A percentile compares a stretch with the other conserved stretches of the same genome.
These are phyloP conservation scores for Papilio helenus DNA, from an alignment of 1,140 invertebrate genomes.

Conservation along the genomic window DNA sequence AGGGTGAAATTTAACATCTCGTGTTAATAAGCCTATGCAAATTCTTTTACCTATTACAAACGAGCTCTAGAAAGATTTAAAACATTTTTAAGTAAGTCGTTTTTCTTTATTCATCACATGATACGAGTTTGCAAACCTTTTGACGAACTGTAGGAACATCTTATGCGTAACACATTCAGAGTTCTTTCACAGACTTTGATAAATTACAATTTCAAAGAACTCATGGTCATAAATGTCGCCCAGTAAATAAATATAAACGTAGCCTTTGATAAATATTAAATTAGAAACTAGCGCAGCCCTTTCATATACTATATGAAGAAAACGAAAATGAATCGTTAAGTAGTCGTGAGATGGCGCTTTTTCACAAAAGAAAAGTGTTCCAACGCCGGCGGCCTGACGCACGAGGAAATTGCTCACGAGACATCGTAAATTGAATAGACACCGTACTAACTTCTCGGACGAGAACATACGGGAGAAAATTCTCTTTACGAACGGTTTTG, in stretches of 20 bases:
- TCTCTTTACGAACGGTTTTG: neutral
- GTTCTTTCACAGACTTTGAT: neutral
- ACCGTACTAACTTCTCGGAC: conserved; percentile 56
- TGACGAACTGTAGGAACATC: neutral
- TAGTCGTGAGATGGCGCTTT: conserved; percentile 55
- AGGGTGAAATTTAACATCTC: too few species aligned
- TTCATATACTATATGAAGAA: conserved; percentile 36
- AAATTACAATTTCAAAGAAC: conserved; percentile 19
- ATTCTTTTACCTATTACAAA: neutral
- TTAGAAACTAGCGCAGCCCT: conserved; percentile 31
- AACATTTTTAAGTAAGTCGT: neutral
- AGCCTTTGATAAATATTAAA: conserved; percentile 33
- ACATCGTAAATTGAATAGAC: conserved; percentile 70
- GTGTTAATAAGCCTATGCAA: neutral
- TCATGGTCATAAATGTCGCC: neutral
- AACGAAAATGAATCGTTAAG: conserved; percentile 44
- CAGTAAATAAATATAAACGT: conserved; percentile 34
- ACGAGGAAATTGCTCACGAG: conserved; percentile 66
- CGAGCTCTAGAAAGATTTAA: neutral
- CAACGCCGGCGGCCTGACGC: conserved; percentile 55
- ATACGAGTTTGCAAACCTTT: neutral
- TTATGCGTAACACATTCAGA: neutral
- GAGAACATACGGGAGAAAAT: conserved; percentile 48
- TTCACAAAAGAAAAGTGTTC: conserved; percentile 59
- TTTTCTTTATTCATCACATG: neutral